Conservation (phyloP, 2,888 invertebrate genomes). For the Eledona agricola region DNA sequence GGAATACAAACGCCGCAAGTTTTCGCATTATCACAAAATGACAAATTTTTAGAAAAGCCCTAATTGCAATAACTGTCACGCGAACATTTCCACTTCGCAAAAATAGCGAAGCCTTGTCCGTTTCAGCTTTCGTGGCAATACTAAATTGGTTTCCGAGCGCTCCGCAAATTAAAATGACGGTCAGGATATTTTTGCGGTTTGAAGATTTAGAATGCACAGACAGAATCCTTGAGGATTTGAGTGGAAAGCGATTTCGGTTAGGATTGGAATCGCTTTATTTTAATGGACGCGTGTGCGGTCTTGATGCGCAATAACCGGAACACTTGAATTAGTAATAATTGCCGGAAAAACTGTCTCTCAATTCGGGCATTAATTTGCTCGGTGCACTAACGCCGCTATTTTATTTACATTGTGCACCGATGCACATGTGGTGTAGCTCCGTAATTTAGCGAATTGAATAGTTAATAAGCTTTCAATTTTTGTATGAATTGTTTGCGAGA, state of each 20-base stretch:
- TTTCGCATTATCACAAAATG: slow-evolving; percentile 3
- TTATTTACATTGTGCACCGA: slow-evolving; percentile 6
- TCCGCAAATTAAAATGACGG: slow-evolving; percentile 17
- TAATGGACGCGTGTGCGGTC: slow-evolving; percentile 14
- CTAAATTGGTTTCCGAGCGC: slow-evolving; percentile 8
- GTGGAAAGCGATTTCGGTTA: slow-evolving; percentile 36
- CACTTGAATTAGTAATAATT: slow-evolving; percentile 8
- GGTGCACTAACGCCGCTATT: slow-evolving; percentile 2
- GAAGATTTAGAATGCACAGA: slow-evolving; percentile 34
- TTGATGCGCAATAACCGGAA: slow-evolving; percentile 23
- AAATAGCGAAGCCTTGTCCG: background rate
- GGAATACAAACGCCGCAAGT: slow-evolving; percentile 19
- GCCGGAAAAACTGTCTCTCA: slow-evolving; percentile 15
- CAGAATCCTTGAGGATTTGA: slow-evolving; percentile 33
- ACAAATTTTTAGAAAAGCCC: background rate
- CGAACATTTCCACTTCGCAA: slow-evolving; percentile 1
- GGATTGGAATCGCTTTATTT: slow-evolving; percentile 36
- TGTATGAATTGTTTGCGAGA: slow-evolving; percentile 11
- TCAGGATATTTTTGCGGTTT: slow-evolving; percentile 31
- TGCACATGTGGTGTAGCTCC: slow-evolving; percentile 8
- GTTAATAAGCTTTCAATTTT: slow-evolving; percentile 20
- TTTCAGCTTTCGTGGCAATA: slow-evolving; percentile 6
- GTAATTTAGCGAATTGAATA: too few relatives aligned
- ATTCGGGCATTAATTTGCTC: background rate
- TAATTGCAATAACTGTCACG: background rate